phyloP scores from a whole-genome alignment of 2,888 invertebrate species.

The Belgica antarctica region DNA sequence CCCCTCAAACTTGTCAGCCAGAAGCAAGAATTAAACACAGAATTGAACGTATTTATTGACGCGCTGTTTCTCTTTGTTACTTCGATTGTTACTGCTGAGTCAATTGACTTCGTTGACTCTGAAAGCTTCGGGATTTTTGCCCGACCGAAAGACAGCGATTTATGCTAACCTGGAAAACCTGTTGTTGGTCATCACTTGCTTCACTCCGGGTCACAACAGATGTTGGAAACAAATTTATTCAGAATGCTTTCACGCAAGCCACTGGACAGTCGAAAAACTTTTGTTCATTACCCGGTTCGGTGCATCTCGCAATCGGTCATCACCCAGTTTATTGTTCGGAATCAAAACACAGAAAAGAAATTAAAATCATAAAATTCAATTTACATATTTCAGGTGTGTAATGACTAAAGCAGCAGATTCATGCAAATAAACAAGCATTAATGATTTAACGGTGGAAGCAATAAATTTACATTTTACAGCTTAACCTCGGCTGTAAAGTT shows the following conservation, averaged over 20 bases:
- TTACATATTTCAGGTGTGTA: slow-evolving; percentile 21
- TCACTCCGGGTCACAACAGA: background rate
- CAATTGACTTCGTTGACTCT: slow-evolving; percentile 1
- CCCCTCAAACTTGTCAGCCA: background rate
- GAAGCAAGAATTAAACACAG: slow-evolving; percentile 6
- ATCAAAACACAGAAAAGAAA: slow-evolving; percentile 29
- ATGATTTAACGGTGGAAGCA: slow-evolving; percentile 38
- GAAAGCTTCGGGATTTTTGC: background rate
- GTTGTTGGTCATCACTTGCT: background rate
- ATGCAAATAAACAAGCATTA: slow-evolving; percentile 28
- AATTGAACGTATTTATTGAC: background rate
- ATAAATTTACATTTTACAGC: slow-evolving; percentile 43
- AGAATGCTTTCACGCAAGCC: too few species aligned
- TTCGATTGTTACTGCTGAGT: too few species aligned
- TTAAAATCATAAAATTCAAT: slow-evolving; percentile 42
- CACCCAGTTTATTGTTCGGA: slow-evolving; percentile 25
- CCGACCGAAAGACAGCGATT: slow-evolving; percentile 8
- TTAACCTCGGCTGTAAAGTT: slow-evolving; percentile 11
- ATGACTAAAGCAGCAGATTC: slow-evolving; percentile 13
- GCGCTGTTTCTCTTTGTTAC: background rate
- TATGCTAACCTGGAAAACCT: slow-evolving; percentile 28
- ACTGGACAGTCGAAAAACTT: background rate
- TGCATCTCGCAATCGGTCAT: slow-evolving; percentile 30
- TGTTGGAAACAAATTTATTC: too few species aligned
- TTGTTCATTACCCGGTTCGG: background rate